A percentile compares a stretch with the other conserved stretches of the same genome.
Evolutionary conservation across 2,113 vertebrate species (phyloP).

Genomic region (Podarcis cretensis): DNA sequence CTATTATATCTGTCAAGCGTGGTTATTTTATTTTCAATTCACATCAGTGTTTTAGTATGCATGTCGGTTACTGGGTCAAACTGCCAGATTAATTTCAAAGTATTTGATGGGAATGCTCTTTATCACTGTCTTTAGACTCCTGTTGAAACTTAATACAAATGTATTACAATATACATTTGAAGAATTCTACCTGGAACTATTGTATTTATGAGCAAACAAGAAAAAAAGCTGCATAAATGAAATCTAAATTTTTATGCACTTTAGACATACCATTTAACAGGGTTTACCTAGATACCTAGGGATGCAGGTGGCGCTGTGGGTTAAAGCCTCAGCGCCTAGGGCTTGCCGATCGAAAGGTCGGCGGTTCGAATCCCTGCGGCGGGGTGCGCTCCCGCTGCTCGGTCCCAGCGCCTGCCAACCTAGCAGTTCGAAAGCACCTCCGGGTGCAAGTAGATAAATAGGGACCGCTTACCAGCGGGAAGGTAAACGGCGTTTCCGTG

Average conservation of each 20-base stretch:
- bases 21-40: constrained; percentile 87
- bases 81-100: constrained; percentile 78
- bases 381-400: too few relatives aligned
- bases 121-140: constrained; percentile 62
- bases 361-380: too few relatives aligned
- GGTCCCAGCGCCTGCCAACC: too few relatives aligned
- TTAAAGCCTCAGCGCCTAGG: too few relatives aligned
- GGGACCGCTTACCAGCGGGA: too few relatives aligned
- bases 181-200: constrained; percentile 40
- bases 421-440: too few relatives aligned
- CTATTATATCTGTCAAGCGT: constrained; percentile 87
- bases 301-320: too few relatives aligned
- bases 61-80: constrained; percentile 79
- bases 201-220: constrained; percentile 35
- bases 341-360: too few relatives aligned
- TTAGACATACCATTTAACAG: background rate
- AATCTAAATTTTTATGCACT: constrained; percentile 9
- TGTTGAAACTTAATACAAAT: constrained; percentile 63
- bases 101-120: constrained; percentile 71
- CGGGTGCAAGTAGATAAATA: too few relatives aligned
- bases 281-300: background rate
- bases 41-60: constrained; percentile 80
- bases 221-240: background rate
- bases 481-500: too few relatives aligned
- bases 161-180: constrained; percentile 60